phyloP scores from a whole-genome alignment of 2,888 invertebrate genomes.

The Acrobasis suavella region DNA sequence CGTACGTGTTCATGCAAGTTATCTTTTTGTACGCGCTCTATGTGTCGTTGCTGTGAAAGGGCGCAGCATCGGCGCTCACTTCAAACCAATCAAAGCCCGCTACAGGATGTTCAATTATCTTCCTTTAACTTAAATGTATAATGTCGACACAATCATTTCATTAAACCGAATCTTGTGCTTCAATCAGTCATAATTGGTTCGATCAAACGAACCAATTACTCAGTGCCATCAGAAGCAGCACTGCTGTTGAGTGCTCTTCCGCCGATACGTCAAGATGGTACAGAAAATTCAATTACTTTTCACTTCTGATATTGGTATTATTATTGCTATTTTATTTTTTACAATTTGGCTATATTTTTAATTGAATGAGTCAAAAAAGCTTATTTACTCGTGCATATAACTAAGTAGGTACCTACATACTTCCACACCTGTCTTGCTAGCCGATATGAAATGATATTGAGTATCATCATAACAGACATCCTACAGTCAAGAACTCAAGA shows the following conservation, averaged over 20 bases:
- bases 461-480: too few species aligned
- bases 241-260: conserved; percentile 10
- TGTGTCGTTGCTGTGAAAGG: conserved; percentile 58
- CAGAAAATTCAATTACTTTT: conserved; percentile 12
- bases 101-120: conserved; percentile 81
- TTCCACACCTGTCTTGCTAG: too few species aligned
- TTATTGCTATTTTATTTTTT: background rate
- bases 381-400: too few species aligned
- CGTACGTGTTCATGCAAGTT: background rate
- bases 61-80: conserved; percentile 52
- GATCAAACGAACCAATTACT: conserved; percentile 66
- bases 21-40: background rate
- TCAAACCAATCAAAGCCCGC: conserved; percentile 66
- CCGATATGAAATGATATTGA: too few species aligned
- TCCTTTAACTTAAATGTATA: conserved; percentile 76
- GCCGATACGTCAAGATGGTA: background rate
- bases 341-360: background rate
- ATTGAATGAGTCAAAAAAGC: background rate
- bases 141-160: conserved; percentile 80
- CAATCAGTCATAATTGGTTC: conserved; percentile 67
- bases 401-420: too few species aligned
- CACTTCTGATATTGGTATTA: background rate
- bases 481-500: too few species aligned
- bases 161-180: conserved; percentile 73
- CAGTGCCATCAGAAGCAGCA: conserved; percentile 33